Percentiles rank a stretch among this genome's conserved stretches.
These are phyloP conservation scores for Fregata magnificens DNA, from an alignment of 2,113 vertebrate species.

Conservation along the genomic window DNA sequence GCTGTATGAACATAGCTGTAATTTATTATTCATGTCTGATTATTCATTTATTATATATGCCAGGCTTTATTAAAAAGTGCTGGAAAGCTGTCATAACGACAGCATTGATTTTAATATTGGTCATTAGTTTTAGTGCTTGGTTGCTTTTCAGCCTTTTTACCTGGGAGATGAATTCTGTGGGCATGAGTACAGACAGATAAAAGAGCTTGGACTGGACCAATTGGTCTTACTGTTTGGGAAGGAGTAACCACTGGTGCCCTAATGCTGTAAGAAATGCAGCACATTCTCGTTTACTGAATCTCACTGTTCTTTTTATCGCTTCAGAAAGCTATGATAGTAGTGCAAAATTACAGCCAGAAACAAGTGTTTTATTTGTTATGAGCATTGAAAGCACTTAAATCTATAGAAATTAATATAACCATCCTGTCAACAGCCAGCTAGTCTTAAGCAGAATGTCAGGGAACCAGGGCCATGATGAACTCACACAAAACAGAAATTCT, in stretches of 20 bases:
- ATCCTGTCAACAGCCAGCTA: not conserved
- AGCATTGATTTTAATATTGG: not conserved
- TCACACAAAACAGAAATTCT: not conserved
- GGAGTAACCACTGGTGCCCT: not conserved
- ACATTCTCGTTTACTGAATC: not conserved
- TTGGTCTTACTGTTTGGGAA: not conserved
- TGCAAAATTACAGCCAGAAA: not conserved
- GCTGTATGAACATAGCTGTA: not conserved
- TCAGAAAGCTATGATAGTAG: not conserved
- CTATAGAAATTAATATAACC: not conserved
- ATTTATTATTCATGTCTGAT: not conserved
- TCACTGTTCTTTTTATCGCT: not conserved
- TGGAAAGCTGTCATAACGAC: not conserved
- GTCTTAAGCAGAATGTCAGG: not conserved
- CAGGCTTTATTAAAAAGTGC: not conserved
- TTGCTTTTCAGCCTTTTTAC: not conserved
- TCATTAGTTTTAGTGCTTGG: not conserved
- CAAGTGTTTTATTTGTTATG: not conserved
- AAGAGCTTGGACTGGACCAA: not conserved
- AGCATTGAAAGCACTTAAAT: not conserved
- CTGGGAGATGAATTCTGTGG: not conserved
- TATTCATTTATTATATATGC: not conserved
- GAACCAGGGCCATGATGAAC: not conserved
- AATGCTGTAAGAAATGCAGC: not conserved
- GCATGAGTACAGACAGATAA: no score